Conservation (phyloP, 2,797 vertebrate genomes). For the Poeciliopsis turneri region DNA sequence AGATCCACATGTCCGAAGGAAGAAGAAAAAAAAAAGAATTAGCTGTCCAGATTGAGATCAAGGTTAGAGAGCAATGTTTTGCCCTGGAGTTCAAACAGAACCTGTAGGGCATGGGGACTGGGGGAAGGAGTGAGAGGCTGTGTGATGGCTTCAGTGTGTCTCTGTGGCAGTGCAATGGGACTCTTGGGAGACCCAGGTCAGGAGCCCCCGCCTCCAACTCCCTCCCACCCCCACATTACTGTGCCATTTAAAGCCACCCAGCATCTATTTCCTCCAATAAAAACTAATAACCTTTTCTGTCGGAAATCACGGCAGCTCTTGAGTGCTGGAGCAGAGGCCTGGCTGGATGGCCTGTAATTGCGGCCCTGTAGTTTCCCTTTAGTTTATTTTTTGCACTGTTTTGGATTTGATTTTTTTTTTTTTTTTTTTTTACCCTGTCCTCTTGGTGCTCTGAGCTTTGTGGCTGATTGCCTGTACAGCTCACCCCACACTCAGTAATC, state of each 20-base stretch:
- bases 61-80: slow-evolving; percentile 59
- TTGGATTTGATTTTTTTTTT: slow-evolving; percentile 70
- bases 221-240: slow-evolving; percentile 71
- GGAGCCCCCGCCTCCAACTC: slow-evolving; percentile 61
- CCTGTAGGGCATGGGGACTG: slow-evolving; percentile 41
- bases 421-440: slow-evolving; percentile 36
- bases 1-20: not conserved
- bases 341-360: slow-evolving; percentile 83
- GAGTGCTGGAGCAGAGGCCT: slow-evolving; percentile 77
- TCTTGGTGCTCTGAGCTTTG: slow-evolving; percentile 74
- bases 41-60: slow-evolving; percentile 65
- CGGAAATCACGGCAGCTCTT: slow-evolving; percentile 82
- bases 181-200: slow-evolving; percentile 81
- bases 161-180: slow-evolving; percentile 75
- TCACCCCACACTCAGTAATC: slow-evolving; percentile 83
- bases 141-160: slow-evolving; percentile 72
- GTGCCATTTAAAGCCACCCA: slow-evolving; percentile 85
- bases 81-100: slow-evolving; percentile 63
- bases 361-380: slow-evolving; percentile 78
- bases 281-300: slow-evolving; percentile 88
- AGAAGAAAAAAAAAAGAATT: slow-evolving; percentile 15
- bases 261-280: slow-evolving; percentile 89
- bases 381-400: slow-evolving; percentile 80
- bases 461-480: slow-evolving; percentile 81
- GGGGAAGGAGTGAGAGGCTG: slow-evolving; percentile 40